phyloP scores from a whole-genome alignment of 2,888 invertebrate species.

The Apodemia duryi region DNA sequence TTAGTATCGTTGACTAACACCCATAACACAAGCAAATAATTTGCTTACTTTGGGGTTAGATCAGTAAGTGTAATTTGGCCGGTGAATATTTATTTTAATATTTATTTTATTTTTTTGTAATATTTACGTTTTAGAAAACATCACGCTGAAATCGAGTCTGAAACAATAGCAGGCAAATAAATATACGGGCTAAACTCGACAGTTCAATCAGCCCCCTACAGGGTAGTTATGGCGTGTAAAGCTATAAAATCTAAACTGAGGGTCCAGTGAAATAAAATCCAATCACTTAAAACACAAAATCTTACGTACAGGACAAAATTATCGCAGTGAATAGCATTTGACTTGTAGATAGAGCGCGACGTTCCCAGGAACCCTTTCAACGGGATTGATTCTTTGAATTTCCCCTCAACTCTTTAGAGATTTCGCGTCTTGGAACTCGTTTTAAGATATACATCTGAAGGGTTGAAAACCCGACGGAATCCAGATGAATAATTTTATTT shows the following conservation, averaged over 20 bases:
- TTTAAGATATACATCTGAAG: conserved; percentile 28
- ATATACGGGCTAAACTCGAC: neutral
- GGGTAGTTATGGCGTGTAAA: conserved; percentile 10
- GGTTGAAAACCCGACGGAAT: conserved; percentile 28
- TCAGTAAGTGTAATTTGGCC: no score
- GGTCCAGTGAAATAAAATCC: conserved; percentile 10
- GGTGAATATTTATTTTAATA: no score
- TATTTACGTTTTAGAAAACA: no score
- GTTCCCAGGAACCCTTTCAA: conserved; percentile 28
- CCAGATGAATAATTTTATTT: conserved; percentile 29
- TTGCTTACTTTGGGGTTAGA: no score
- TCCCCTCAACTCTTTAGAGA: conserved; percentile 23
- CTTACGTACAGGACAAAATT: conserved; percentile 3
- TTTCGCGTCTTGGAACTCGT: conserved; percentile 27
- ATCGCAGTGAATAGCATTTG: conserved; percentile 15
- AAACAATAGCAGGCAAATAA: no score
- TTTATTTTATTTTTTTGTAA: no score
- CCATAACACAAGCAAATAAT: no score
- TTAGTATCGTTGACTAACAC: no score
- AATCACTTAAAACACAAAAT: conserved; percentile 7
- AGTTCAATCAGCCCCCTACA: neutral
- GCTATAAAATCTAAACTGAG: neutral
- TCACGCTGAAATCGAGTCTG: no score
- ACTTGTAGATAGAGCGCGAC: conserved; percentile 14
- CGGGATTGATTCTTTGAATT: conserved; percentile 32